Base-by-base conservation (phyloP, 2,888 invertebrate species). In the Ennomos fuscantarius region DNA sequence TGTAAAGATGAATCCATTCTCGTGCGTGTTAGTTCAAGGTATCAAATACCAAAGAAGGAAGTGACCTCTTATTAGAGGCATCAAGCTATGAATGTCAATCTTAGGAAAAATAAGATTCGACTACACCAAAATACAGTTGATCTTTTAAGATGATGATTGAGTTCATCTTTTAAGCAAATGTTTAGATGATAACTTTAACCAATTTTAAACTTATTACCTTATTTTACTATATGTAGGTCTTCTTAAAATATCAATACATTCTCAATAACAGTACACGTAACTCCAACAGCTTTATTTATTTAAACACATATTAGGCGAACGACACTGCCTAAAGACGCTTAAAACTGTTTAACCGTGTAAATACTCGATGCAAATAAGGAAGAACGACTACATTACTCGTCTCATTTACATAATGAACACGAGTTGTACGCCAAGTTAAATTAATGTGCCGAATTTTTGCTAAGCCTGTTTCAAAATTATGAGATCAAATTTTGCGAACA, bases 361-460 rank as follows among this genome's bases (percentile, higher is more conserved):
- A 78, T 70, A 78, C 70, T 72, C 68, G 74, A 82, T 81, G 73
- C 76, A 76, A 82, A 83, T 81, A 73, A 78, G 74, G 72, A 74
- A 73, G 70, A 76, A 65, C 70, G 71, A 69, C 76, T 74, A 70
- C 71, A 73, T 76, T 70, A 73, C 70, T 66, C 60, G 58, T 43
- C 53, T 70, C 61, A 81, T 86, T 82, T 81, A 72, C 82, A 81
- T 85, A 84, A 81, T 76, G 71, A 81, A 74, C 72, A 76, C 68
- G 68, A 63, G 55, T 55, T 56, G 33, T 40, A 58, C 55, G 57
- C 40, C 49, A 49, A 51, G 36, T 59, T 60, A 45, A 44, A 55
- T 54, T 48, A 46, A 43, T 45, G 67, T 56, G 47, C 61, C 56
- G 49, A 54, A 52, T 60, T 42, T 47, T 57, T 11, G 52, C 24